These are phyloP conservation scores for Anodontia alba DNA, from an alignment of 2,888 invertebrate species.

Conservation along the genomic window DNA sequence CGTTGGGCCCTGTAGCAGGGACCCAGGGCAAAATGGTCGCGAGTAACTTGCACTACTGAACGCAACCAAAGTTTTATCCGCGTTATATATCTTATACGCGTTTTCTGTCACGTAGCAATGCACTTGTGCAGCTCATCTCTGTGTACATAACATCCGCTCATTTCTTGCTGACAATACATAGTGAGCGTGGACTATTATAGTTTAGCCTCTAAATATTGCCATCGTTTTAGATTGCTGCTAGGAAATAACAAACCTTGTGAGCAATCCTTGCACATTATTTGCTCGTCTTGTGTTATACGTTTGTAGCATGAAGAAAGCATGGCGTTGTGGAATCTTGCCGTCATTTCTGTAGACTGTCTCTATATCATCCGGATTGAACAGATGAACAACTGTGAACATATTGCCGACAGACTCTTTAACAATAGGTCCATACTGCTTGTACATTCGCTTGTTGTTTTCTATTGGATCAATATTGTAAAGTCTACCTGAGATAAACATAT, in stretches of 20 bases:
- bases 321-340: constrained; percentile 65
- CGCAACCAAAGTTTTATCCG: no score
- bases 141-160: no score
- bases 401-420: constrained; percentile 82
- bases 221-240: no score
- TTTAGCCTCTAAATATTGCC: no score
- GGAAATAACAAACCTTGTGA: constrained; percentile 54
- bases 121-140: no score
- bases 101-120: no score
- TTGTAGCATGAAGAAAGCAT: constrained; percentile 59
- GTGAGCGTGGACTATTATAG: no score
- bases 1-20: no score
- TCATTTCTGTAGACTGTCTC: constrained; percentile 69
- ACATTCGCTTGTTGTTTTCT: not conserved
- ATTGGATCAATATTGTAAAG: not conserved
- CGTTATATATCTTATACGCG: no score
- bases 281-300: constrained; percentile 53
- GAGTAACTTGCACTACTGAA: no score
- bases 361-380: constrained; percentile 73
- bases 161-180: no score
- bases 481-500: not conserved
- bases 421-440: constrained; percentile 65
- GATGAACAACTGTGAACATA: constrained; percentile 78
- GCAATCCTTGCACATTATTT: constrained; percentile 53
- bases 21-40: no score